These are phyloP conservation scores for Pogonocichla stellata DNA, from an alignment of 2,113 vertebrate genomes.

Conservation along the genomic window DNA sequence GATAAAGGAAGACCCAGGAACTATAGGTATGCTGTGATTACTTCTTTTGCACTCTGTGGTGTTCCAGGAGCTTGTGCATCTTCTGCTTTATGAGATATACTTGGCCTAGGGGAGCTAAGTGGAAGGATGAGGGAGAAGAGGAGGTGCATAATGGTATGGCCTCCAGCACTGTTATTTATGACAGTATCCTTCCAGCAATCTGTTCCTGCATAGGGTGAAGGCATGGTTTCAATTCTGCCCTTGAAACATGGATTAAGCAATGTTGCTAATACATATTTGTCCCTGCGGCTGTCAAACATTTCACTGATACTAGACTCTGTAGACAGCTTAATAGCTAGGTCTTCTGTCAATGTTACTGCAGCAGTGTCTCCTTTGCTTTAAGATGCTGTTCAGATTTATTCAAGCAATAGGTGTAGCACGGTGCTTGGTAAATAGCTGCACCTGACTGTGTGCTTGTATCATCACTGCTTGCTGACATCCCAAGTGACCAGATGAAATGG, in stretches of 20 bases:
- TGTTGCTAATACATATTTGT: conserved; percentile 75
- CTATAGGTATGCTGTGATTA: conserved; percentile 42
- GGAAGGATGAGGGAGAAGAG: conserved; percentile 62
- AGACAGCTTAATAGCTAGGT: conserved; percentile 79
- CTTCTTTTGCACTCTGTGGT: conserved; percentile 56
- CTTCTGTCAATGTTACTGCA: conserved; percentile 75
- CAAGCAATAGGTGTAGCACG: conserved; percentile 69
- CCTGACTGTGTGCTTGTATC: conserved; percentile 60
- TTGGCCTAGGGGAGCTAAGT: conserved; percentile 60
- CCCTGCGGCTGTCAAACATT: conserved; percentile 78
- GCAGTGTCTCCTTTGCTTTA: conserved; percentile 69
- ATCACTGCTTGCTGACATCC: conserved; percentile 45
- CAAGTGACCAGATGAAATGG: conserved; percentile 49
- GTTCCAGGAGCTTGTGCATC: conserved; percentile 61
- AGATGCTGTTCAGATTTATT: conserved; percentile 71
- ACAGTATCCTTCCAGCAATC: conserved; percentile 69
- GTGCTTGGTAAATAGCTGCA: conserved; percentile 72
- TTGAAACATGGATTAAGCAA: conserved; percentile 79
- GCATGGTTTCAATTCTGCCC: conserved; percentile 76
- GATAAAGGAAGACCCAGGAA: conserved; percentile 44
- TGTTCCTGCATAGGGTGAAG: conserved; percentile 59
- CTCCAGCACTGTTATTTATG: conserved; percentile 69
- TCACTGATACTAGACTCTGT: conserved; percentile 75
- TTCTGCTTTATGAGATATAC: conserved; percentile 65
- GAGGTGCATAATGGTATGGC: conserved; percentile 44